Evolutionary conservation across 2,113 vertebrate species (phyloP), one percentile per base, ranked within the genome.

Genomic region (Numenius arquata): DNA sequence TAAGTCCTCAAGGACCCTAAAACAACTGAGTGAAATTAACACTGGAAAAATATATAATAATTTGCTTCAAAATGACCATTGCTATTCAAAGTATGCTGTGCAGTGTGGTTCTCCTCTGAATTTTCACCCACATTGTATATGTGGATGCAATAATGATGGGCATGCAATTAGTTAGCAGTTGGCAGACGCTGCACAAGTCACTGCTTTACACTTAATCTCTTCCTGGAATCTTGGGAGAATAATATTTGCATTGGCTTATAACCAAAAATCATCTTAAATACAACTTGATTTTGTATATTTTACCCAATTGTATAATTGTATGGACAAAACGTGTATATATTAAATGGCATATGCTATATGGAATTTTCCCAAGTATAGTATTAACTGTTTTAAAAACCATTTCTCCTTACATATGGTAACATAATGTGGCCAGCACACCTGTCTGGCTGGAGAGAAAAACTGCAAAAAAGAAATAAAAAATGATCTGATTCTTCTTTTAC

Each of bases 191-290:
- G 85, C 67, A 86, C 72, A 74, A 96, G 83, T 88, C 85, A 81
- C 78, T 88, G 81, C 70, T 94, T 90, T 95, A 70, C 48, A 75
- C 79, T 94, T 93, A 93, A 93, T 94, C 78, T 89, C 38, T 96
- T 95, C 90, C 84, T 91, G 86, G 70, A 96, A 95, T 93, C 93
- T 90, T 81, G 52, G 62, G 85, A 96, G 76, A 96, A 95, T 91
- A 97, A 96, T 96, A 96, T 96, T 97, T 97, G 66, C 90, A 88
- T 93, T 97, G 95, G 94, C 89, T 93, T 70, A 45, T 77, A 88
- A 90, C 67, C 93, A 94, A 88, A 91, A 81, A 59, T 86, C 66
- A 45, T 93, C 80, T 93, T 93, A 94, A 94, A 93, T 86, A 72
- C n/a, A 82, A 96, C 53, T 89, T 85, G 73, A 86, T 96, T 92